These are phyloP conservation scores for Cepphus grylle DNA, from an alignment of 2,113 vertebrate genomes.

Conservation along the genomic window DNA sequence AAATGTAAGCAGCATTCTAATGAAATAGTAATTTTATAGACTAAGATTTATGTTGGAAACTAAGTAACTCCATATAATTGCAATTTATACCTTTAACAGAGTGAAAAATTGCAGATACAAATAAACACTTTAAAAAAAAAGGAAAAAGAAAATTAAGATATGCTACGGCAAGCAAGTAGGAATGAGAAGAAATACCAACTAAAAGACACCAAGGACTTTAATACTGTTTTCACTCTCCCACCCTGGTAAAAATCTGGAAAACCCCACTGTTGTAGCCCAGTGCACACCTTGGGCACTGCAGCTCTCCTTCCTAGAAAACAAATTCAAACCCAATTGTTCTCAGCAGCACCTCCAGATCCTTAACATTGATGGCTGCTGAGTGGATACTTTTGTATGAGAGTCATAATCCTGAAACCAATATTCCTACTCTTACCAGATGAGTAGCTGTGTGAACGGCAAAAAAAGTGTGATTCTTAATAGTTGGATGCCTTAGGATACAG, in stretches of 20 bases:
- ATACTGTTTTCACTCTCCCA: background rate
- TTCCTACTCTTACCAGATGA: background rate
- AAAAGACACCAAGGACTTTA: background rate
- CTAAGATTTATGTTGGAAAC: background rate
- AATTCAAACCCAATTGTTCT: background rate
- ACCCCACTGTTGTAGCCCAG: background rate
- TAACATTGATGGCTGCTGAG: background rate
- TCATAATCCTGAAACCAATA: background rate
- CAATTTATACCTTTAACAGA: background rate
- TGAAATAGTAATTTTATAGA: background rate
- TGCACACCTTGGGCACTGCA: background rate
- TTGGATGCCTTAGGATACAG: background rate
- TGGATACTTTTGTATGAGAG: background rate
- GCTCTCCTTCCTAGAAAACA: background rate
- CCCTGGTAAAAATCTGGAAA: background rate
- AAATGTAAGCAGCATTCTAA: background rate
- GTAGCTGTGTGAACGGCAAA: background rate
- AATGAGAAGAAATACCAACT: background rate
- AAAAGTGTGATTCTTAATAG: background rate
- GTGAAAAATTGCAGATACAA: background rate
- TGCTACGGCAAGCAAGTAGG: background rate
- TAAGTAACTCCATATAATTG: background rate
- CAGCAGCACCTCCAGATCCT: background rate
- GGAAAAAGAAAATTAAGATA: background rate
- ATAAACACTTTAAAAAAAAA: background rate